Conservation (phyloP, 2,888 invertebrate species). For the Acanthosepion lycidas region DNA sequence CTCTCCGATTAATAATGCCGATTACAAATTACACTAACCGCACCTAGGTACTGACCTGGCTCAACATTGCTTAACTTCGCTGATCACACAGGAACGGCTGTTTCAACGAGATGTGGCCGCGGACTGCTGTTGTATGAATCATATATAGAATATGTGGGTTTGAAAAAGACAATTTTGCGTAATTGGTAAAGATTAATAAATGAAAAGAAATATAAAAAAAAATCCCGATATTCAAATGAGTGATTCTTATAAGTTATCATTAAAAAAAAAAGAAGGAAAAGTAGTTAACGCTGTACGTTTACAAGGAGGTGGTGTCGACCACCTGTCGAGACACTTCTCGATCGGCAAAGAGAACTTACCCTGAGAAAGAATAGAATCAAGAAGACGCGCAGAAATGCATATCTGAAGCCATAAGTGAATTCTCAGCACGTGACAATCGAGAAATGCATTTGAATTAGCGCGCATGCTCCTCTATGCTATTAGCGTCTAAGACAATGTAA, state of each 20-base stretch:
- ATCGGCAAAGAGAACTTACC: neutral
- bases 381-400: neutral
- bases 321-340: neutral
- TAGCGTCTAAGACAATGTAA: slow-evolving; percentile 9
- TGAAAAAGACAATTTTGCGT: too few relatives aligned
- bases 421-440: neutral
- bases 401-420: slow-evolving; percentile 33
- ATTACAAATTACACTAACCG: too few relatives aligned
- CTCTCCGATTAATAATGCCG: too few relatives aligned
- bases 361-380: neutral
- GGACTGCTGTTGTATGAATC: too few relatives aligned
- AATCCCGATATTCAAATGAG: neutral
- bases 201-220: neutral
- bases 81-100: too few relatives aligned
- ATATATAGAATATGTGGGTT: too few relatives aligned
- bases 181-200: too few relatives aligned
- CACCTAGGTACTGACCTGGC: too few relatives aligned
- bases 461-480: neutral
- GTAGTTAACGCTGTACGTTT: neutral
- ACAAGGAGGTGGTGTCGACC: neutral
- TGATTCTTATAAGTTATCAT: neutral
- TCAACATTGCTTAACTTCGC: too few relatives aligned
- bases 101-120: too few relatives aligned
- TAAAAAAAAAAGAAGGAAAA: neutral
- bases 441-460: neutral